These are phyloP conservation scores for Listrodromus nycthemerus DNA, from an alignment of 2,888 invertebrate genomes.

Conservation along the genomic window DNA sequence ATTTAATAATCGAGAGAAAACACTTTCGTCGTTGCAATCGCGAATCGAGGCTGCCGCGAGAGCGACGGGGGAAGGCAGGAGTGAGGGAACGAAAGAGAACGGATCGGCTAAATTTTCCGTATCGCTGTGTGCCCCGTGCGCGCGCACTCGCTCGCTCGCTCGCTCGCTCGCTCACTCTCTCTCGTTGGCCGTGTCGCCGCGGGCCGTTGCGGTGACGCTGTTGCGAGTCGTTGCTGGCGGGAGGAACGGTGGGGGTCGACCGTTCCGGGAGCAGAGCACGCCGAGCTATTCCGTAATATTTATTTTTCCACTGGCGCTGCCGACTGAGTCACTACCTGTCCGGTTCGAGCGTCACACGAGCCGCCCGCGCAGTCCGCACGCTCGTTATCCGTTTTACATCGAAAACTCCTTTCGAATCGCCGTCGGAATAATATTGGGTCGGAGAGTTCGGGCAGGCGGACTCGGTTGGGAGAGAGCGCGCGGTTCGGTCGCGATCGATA, in stretches of 20 bases:
- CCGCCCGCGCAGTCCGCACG: neutral
- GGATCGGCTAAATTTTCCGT: neutral
- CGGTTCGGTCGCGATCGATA: too few species aligned
- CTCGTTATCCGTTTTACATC: neutral
- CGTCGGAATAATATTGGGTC: too few species aligned
- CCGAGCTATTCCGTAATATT: slow-evolving; percentile 80
- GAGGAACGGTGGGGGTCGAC: slow-evolving; percentile 55
- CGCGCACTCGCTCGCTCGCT: too few species aligned
- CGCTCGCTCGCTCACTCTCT: too few species aligned
- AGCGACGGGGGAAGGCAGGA: neutral
- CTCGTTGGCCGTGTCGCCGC: slow-evolving; percentile 1
- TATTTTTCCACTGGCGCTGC: slow-evolving; percentile 75
- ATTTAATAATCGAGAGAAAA: neutral
- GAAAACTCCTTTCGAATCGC: too few species aligned
- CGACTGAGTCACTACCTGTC: slow-evolving; percentile 78
- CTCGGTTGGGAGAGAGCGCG: too few species aligned
- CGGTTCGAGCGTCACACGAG: slow-evolving; percentile 69
- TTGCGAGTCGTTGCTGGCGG: neutral
- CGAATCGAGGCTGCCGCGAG: neutral
- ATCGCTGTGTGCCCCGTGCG: neutral
- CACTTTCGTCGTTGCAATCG: neutral
- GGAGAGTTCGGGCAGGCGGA: too few species aligned
- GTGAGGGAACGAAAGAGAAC: slow-evolving; percentile 53
- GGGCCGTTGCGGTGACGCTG: slow-evolving; percentile 1
- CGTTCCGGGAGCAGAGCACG: slow-evolving; percentile 71